phyloP scores from a whole-genome alignment of 1,140 invertebrate genomes.

The Coelopa frigida region DNA sequence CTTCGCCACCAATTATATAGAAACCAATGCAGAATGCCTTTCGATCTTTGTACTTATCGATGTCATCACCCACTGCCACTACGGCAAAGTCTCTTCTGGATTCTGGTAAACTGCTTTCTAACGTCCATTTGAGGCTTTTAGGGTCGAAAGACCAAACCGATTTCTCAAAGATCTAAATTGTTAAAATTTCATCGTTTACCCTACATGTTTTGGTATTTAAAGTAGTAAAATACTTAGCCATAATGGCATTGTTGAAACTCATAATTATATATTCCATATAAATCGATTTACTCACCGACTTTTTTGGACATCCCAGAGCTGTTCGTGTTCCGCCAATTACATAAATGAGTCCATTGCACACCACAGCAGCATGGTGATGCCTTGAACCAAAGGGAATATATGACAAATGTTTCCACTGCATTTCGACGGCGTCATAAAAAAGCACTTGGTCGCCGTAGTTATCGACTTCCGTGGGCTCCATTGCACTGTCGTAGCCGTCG shows the following conservation, averaged over 20 bases:
- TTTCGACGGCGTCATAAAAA: constrained; percentile 1
- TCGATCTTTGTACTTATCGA: background rate
- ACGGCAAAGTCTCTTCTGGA: constrained; percentile 11
- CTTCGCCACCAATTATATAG: constrained; percentile 13
- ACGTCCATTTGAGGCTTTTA: constrained; percentile 7
- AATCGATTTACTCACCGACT: constrained; percentile 9
- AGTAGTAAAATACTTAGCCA: too few species aligned
- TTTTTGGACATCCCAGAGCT: constrained; percentile 9
- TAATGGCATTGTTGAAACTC: too few species aligned
- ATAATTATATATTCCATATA: too few species aligned
- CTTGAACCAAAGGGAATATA: constrained; percentile 7
- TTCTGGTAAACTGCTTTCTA: constrained; percentile 10
- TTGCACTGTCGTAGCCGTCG: background rate
- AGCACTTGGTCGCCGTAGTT: constrained; percentile 13
- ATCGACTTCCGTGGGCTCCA: background rate
- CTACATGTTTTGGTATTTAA: too few species aligned
- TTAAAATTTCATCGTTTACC: too few species aligned
- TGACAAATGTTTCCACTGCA: constrained; percentile 10
- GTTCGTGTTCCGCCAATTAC: constrained; percentile 11
- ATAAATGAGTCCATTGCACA: constrained; percentile 15
- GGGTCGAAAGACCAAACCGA: constrained; percentile 14
- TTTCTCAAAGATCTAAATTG: constrained; percentile 12
- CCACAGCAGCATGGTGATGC: constrained; percentile 12
- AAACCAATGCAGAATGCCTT: constrained; percentile 6
- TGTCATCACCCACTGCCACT: constrained; percentile 5